phyloP scores from a whole-genome alignment of 2,888 invertebrate genomes.

The Cheilosia urbana region DNA sequence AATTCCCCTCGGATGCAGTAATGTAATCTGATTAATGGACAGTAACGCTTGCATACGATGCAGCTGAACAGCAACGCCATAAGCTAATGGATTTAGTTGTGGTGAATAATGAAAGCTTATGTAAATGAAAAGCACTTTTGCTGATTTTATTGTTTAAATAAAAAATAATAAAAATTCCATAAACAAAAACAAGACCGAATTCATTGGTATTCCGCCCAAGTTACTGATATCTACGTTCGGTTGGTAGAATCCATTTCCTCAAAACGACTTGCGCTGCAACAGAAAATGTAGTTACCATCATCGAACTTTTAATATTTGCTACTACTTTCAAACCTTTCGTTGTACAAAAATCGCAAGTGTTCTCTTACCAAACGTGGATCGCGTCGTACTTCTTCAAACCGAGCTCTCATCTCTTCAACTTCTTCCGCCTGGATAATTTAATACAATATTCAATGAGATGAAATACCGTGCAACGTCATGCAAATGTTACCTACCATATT shows the following conservation, averaged over 20 bases:
- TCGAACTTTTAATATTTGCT: not conserved
- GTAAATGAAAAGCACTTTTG: too few relatives aligned
- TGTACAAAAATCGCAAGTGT: not conserved
- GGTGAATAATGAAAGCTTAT: too few relatives aligned
- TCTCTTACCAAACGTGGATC: not conserved
- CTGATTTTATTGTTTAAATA: too few relatives aligned
- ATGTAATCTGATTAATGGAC: constrained; percentile 54
- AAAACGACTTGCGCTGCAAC: not conserved
- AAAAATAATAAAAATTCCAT: not conserved
- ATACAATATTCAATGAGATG: not conserved
- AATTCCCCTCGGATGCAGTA: constrained; percentile 20
- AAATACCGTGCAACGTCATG: not conserved
- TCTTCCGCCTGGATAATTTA: not conserved
- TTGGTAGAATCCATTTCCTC: not conserved
- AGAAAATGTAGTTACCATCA: not conserved
- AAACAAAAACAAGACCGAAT: not conserved
- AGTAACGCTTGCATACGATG: constrained; percentile 16
- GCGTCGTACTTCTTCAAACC: not conserved
- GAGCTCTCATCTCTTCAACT: not conserved
- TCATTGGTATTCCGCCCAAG: not conserved
- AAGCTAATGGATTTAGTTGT: constrained; percentile 16
- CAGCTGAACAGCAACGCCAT: constrained; percentile 9
- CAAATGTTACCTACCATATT: not conserved
- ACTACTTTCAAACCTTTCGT: not conserved
- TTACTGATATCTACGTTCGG: not conserved